phyloP scores from a whole-genome alignment of 2,888 invertebrate genomes.

The Rhynchonema sp. region DNA sequence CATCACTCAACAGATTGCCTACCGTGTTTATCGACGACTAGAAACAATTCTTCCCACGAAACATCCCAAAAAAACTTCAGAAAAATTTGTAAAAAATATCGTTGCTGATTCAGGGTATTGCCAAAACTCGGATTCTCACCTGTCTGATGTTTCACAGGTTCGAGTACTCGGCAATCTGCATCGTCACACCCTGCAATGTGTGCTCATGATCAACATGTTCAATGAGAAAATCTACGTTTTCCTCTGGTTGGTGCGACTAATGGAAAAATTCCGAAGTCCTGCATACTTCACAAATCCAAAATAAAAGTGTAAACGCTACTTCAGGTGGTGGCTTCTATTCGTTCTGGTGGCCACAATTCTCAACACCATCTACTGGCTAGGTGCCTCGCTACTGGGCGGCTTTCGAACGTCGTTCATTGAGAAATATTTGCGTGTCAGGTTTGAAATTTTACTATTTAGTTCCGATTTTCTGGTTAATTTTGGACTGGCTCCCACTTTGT shows the following conservation, averaged over 20 bases:
- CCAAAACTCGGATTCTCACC: neutral
- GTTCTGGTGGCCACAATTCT: slow-evolving; percentile 5
- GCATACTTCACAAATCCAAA: neutral
- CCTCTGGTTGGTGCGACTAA: slow-evolving; percentile 8
- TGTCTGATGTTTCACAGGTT: slow-evolving; percentile 7
- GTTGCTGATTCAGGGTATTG: no score
- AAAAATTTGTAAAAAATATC: no score
- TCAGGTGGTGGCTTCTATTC: slow-evolving; percentile 10
- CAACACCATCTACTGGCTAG: slow-evolving; percentile 12
- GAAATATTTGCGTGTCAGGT: slow-evolving; percentile 1
- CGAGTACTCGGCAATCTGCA: slow-evolving; percentile 13
- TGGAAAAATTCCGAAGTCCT: neutral
- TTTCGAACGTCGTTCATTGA: slow-evolving; percentile 3
- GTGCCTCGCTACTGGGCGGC: neutral
- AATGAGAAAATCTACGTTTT: slow-evolving; percentile 15
- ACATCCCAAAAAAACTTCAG: no score
- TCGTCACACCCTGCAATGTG: slow-evolving; percentile 11
- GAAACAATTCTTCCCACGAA: no score
- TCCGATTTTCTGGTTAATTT: no score
- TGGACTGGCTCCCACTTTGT: no score
- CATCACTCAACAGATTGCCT: no score
- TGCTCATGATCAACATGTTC: slow-evolving; percentile 16
- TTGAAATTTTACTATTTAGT: no score
- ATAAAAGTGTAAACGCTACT: no score
- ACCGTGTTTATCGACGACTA: no score